Base-by-base conservation (phyloP, 1,140 invertebrate genomes). In the Heliconius nattereri region DNA sequence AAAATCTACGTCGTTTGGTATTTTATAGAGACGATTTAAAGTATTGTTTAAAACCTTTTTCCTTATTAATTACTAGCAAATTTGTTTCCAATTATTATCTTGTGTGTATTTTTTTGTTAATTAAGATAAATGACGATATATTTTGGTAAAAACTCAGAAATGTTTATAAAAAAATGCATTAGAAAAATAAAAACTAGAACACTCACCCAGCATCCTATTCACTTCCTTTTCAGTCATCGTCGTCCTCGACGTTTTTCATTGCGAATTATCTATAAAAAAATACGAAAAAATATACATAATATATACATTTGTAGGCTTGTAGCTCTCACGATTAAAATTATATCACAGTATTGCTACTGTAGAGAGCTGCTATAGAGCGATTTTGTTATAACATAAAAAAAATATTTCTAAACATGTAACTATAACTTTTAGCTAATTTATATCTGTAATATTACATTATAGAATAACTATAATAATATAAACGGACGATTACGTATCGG, bases 181-280 rank as follows among this genome's bases (percentile, higher is more conserved):
- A 16, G 13, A 16, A 23, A 71, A 71, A 32, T 32, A 72, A 37
- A 37, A 72, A 7, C n/a, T 29, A 13, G 32, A 26, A 49, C 7
- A 90, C 91, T 92, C 75, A 94, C 92, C 92, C 88, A 94, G 84
- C 92, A 94, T 94, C 82, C 92, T 94, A 85, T 92, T 94, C n/a
- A 90, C 81, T 85, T 94, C 91, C 80, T 92, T 92, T 84, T 94
- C 92, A 94, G 90, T 94, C 92, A 94, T 94, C 81, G 78, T 94
- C 92, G 80, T 92, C 92, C 71, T 92, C 91, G 40, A 90, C 82
- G 79, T 89, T 88, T 89, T 91, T 92, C 91, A 94, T 94, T 90
- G 86, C 84, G 89, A 82, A 73, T 35, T 79, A 85, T 85, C 91
- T 93, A 90, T 71, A 91, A 92, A 3, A n/a, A 66, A 66, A 66